Evolutionary conservation across 2,113 vertebrate genomes (phyloP).

Genomic region (Tachycineta bicolor): DNA sequence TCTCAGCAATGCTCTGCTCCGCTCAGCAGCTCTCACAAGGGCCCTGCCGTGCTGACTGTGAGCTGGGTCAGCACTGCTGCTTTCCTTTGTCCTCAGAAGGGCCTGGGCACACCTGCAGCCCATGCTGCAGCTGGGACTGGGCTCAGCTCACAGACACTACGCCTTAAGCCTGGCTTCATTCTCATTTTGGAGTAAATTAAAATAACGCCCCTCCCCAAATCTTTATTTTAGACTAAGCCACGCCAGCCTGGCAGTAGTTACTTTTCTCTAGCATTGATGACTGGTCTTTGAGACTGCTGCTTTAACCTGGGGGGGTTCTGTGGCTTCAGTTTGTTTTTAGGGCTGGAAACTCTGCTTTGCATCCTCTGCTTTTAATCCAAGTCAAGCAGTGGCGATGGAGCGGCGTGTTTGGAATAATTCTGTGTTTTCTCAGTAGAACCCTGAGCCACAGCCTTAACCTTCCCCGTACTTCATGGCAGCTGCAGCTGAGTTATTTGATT

Average conservation of each 20-base stretch:
- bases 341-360: neutral
- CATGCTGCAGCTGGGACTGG: neutral
- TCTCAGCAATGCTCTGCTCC: neutral
- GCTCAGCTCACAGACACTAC: neutral
- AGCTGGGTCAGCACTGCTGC: too few relatives aligned
- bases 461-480: neutral
- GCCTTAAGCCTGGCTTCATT: neutral
- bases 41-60: too few relatives aligned
- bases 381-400: neutral
- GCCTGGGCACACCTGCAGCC: neutral
- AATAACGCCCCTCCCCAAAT: accelerated
- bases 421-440: neutral
- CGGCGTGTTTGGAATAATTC: neutral
- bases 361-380: neutral
- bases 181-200: neutral
- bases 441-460: neutral
- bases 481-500: conserved; percentile 28
- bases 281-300: neutral
- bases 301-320: neutral
- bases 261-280: neutral
- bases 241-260: neutral
- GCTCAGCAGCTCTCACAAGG: neutral
- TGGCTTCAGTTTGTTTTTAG: neutral
- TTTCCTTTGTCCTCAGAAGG: neutral
- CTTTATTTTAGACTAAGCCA: neutral